Conservation (phyloP, 2,888 invertebrate genomes). For the Monoplex corrugatus region DNA sequence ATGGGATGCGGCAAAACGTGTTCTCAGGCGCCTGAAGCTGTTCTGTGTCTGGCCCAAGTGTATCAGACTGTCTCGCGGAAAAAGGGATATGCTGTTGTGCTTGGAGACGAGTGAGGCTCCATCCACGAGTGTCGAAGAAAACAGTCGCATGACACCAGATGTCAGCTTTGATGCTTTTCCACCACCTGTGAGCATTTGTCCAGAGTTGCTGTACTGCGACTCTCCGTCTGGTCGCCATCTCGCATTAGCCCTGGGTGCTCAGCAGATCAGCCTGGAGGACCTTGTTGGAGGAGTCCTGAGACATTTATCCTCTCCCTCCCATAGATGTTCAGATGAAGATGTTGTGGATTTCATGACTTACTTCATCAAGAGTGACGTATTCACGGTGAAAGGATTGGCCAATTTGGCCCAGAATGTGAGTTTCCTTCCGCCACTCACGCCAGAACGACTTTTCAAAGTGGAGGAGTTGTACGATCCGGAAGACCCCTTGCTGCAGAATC, state of each 20-base stretch:
- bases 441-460: conserved; percentile 40
- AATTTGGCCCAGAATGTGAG: conserved; percentile 28
- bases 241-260: not conserved
- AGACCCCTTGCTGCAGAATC: conserved; percentile 57
- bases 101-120: not conserved
- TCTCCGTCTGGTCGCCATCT: not conserved
- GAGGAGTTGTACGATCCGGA: conserved; percentile 64
- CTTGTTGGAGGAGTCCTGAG: not conserved
- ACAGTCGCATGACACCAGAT: not conserved
- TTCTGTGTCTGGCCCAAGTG: conserved; percentile 3
- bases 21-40: conserved; percentile 3
- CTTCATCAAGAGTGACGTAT: not conserved
- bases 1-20: not conserved
- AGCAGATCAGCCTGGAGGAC: not conserved
- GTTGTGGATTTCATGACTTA: conserved; percentile 19
- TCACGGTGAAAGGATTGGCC: not conserved
- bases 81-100: not conserved
- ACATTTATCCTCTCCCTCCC: not conserved
- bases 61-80: no score
- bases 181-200: not conserved
- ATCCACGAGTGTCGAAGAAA: not conserved
- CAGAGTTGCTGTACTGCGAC: conserved; percentile 14
- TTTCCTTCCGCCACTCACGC: conserved; percentile 28
- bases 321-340: not conserved
- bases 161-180: not conserved